phyloP scores from a whole-genome alignment of 1,140 invertebrate genomes.

The Papilio xuthus region DNA sequence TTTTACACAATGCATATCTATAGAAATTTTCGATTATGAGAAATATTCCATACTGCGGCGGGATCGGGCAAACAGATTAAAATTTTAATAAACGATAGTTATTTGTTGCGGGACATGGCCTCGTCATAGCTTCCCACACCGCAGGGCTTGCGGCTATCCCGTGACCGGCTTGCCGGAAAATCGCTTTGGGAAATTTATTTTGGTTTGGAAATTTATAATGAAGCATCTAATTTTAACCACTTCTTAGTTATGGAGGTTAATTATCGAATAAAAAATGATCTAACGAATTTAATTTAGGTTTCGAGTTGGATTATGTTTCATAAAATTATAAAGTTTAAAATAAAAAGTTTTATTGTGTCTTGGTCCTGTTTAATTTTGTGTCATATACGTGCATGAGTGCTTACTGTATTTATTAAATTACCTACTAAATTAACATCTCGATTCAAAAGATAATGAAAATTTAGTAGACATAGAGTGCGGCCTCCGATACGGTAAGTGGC shows the following conservation, averaged over 20 bases:
- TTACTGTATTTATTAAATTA: background rate
- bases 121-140: background rate
- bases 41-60: constrained; percentile 7
- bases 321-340: too few species aligned
- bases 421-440: background rate
- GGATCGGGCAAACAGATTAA: constrained; percentile 23
- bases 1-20: background rate
- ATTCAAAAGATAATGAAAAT: background rate
- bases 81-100: constrained; percentile 32
- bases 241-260: background rate
- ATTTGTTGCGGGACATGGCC: background rate
- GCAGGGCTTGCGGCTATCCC: constrained; percentile 10
- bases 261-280: background rate
- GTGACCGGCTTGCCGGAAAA: constrained; percentile 6
- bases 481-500: background rate
- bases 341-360: too few species aligned
- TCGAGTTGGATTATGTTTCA: too few species aligned
- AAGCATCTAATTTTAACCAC: background rate
- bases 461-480: background rate
- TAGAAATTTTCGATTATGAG: background rate
- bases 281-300: too few species aligned
- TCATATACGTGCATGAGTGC: background rate
- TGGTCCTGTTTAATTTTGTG: background rate
- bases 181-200: constrained; percentile 22
- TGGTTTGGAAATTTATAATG: background rate